Base-by-base conservation (phyloP, 37 sponge, comb jelly and placozoan species). In the Mnemiopsis leidyi region DNA sequence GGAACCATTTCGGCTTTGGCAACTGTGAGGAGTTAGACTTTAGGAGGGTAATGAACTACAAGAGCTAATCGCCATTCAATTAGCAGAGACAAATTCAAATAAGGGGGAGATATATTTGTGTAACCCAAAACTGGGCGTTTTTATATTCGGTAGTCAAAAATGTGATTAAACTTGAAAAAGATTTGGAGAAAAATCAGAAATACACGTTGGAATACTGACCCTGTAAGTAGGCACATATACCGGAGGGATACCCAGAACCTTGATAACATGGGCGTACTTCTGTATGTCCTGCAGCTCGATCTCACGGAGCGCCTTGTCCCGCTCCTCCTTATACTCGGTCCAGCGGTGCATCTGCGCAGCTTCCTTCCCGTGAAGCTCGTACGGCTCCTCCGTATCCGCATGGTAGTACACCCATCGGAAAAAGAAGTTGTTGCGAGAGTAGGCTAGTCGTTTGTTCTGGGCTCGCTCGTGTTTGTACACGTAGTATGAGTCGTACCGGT, bases 1-100 rank as follows among this genome's bases (percentile, higher is more conserved):
- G 90, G 48, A 85, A 85, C 90, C 90, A 85, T 29, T 85, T 85
- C 9, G 90, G 90, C 61, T 85, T 85, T 1, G 90, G 90, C 90
- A 85, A 3, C 90, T 85, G 61, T 3, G 82, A 26, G 37, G 23
- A 73, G 76, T 25, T 23, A 73, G 76, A n/a, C n/a, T n/a, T n/a
- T n/a, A n/a, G n/a, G n/a, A n/a, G 61, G 13, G 13, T 48, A 48
- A 48, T 48, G 13, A 48, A 48, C 9, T 48, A 48, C 13, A 13
- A 48, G 61, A 13, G 61, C 30, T 29, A 71, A 71, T 23, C 30
- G 20, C 30, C 25, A 71, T 25, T 23, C 7, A 29, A 5, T 23
- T 7, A 71, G 3, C 30, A 71, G 20, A 29, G 20, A 71, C 75
- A 29, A 71, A 67, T 21, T 67, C 20, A 13, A n/a, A n/a, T n/a